Evolutionary conservation across 1,140 invertebrate genomes (phyloP).

Genomic region (Drosophila neocordata): DNA sequence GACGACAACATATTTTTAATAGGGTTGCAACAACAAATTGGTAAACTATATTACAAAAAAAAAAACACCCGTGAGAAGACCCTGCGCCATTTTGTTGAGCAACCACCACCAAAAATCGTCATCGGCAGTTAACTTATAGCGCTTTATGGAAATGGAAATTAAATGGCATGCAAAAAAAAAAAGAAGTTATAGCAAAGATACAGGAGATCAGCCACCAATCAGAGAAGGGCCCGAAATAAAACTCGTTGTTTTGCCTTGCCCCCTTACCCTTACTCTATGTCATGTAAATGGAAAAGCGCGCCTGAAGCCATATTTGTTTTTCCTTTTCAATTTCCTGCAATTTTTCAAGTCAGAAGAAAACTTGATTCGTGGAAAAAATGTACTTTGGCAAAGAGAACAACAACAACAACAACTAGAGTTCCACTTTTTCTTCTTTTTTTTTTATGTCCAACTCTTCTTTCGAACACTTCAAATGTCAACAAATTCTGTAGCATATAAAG

Average conservation of each 20-base stretch:
- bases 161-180: conserved; percentile 63
- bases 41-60: conserved; percentile 48
- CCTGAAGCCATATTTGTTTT: conserved; percentile 74
- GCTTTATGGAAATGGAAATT: conserved; percentile 47
- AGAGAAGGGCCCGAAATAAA: conserved; percentile 39
- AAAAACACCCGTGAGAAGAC: conserved; percentile 33
- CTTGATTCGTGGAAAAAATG: conserved; percentile 31
- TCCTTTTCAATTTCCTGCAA: conserved; percentile 73
- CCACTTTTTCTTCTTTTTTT: not conserved
- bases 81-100: conserved; percentile 62
- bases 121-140: conserved; percentile 11
- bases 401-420: conserved; percentile 6
- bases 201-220: conserved; percentile 64
- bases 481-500: conserved; percentile 37
- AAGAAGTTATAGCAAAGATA: conserved; percentile 1
- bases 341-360: conserved; percentile 34
- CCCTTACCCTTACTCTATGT: conserved; percentile 4
- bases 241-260: conserved; percentile 33
- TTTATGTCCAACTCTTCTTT: not conserved
- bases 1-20: conserved; percentile 16
- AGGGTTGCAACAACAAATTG: conserved; percentile 48
- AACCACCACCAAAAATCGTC: conserved; percentile 37
- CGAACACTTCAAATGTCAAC: conserved; percentile 67
- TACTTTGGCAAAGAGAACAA: conserved; percentile 12
- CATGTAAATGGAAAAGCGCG: conserved; percentile 19